Conservation (phyloP, 2,888 invertebrate species). For the Cephus pygmeus region DNA sequence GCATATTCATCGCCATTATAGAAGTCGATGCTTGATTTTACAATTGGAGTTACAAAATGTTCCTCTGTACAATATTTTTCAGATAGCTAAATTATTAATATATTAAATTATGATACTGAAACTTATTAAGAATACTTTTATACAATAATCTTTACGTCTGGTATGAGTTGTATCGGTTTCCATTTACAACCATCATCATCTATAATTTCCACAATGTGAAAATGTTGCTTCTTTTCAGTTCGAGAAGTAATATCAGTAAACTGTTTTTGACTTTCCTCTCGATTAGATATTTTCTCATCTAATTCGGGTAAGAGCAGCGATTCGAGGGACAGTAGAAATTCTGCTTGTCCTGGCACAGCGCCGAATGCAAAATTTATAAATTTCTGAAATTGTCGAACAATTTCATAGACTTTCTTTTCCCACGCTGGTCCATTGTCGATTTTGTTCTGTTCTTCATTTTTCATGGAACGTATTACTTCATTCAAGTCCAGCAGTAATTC, state of each 20-base stretch:
- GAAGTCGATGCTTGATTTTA: conserved; percentile 22
- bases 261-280: background rate
- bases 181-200: conserved; percentile 31
- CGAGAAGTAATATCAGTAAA: background rate
- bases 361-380: conserved; percentile 67
- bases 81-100: conserved; percentile 19
- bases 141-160: conserved; percentile 20
- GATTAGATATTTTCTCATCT: conserved; percentile 7
- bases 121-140: conserved; percentile 1
- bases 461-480: conserved; percentile 23
- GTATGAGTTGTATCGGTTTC: conserved; percentile 31
- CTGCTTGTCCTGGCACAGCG: conserved; percentile 66
- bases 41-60: conserved; percentile 16
- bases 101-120: background rate
- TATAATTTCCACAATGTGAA: conserved; percentile 31
- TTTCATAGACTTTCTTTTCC: conserved; percentile 58
- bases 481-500: conserved; percentile 32
- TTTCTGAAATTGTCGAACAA: conserved; percentile 67
- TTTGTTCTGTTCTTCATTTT: conserved; percentile 23
- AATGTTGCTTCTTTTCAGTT: conserved; percentile 12
- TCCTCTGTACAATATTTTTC: conserved; percentile 21
- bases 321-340: conserved; percentile 60
- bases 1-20: conserved; percentile 24
- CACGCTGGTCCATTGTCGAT: conserved; percentile 38
- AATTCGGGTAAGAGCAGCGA: conserved; percentile 21